A percentile compares a stretch with the other conserved stretches of the same genome.
phyloP scores from a whole-genome alignment of 2,113 vertebrate species.

The Chunga burmeisteri region DNA sequence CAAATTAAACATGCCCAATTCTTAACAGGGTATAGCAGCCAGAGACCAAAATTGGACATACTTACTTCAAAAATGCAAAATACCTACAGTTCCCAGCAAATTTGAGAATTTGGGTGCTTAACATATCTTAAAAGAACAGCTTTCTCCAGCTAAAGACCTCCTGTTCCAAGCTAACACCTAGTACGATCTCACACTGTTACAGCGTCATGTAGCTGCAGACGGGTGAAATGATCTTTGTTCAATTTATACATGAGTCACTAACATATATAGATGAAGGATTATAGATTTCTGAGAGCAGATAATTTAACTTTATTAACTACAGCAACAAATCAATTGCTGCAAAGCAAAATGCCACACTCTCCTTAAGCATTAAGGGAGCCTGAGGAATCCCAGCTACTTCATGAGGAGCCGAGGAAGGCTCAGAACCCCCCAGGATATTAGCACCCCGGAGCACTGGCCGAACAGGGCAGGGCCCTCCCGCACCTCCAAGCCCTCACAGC shows the following conservation, averaged over 20 bases:
- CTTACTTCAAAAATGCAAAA: not conserved
- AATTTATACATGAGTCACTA: too few species aligned
- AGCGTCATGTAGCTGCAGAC: fast-evolving
- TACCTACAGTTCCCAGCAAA: not conserved
- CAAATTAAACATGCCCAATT: not conserved
- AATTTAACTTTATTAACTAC: not conserved
- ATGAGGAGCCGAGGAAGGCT: not conserved
- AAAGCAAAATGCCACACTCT: not conserved
- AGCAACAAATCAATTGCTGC: not conserved
- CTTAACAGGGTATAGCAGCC: not conserved
- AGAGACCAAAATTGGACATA: not conserved
- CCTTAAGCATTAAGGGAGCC: too few species aligned
- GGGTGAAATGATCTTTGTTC: not conserved
- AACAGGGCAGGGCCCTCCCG: fast-evolving
- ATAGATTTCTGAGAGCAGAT: fast-evolving
- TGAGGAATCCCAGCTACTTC: not conserved
- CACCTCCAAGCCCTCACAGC: not conserved
- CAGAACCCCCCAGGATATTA: fast-evolving
- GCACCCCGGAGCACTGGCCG: fast-evolving
- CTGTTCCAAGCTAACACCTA: not conserved
- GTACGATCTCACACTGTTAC: not conserved
- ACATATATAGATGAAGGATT: fast-evolving
- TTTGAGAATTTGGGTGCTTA: not conserved
- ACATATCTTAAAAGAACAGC: not conserved
- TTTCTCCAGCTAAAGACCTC: not conserved